Conservation (phyloP, 92 coral and sea anemone genomes). For the Porites cylindrica region DNA sequence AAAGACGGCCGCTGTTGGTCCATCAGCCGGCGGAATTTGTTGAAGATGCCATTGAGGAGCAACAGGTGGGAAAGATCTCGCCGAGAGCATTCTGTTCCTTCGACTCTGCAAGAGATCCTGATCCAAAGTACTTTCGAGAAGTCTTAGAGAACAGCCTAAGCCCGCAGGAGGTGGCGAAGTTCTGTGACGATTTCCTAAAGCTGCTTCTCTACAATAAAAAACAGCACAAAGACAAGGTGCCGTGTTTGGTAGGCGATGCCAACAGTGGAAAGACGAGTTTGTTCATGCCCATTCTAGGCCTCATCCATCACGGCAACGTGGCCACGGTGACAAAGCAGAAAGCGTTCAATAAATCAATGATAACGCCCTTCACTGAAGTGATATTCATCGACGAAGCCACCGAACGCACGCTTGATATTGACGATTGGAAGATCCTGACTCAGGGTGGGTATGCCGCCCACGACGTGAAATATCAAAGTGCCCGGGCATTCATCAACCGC, state of each 20-base stretch:
- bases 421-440: too few relatives aligned
- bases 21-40: slow-evolving; percentile 8
- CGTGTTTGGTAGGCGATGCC: background rate
- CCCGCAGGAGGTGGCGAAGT: background rate
- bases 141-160: slow-evolving; percentile 50
- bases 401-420: too few relatives aligned
- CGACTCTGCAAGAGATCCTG: slow-evolving; percentile 25
- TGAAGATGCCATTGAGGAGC: background rate
- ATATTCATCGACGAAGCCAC: too few relatives aligned
- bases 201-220: background rate
- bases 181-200: background rate
- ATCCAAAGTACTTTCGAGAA: slow-evolving; percentile 35
- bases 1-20: slow-evolving; percentile 34
- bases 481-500: too few relatives aligned
- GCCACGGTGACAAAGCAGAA: background rate
- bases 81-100: slow-evolving; percentile 30
- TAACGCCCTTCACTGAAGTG: too few relatives aligned
- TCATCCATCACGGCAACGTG: background rate
- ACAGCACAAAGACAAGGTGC: too few relatives aligned
- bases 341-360: background rate
- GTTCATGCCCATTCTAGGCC: background rate
- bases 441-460: too few relatives aligned
- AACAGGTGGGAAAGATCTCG: slow-evolving; percentile 30
- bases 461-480: too few relatives aligned
- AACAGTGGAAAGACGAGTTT: background rate